phyloP scores from a whole-genome alignment of 2,797 vertebrate species.

The Propithecus perrieri region DNA sequence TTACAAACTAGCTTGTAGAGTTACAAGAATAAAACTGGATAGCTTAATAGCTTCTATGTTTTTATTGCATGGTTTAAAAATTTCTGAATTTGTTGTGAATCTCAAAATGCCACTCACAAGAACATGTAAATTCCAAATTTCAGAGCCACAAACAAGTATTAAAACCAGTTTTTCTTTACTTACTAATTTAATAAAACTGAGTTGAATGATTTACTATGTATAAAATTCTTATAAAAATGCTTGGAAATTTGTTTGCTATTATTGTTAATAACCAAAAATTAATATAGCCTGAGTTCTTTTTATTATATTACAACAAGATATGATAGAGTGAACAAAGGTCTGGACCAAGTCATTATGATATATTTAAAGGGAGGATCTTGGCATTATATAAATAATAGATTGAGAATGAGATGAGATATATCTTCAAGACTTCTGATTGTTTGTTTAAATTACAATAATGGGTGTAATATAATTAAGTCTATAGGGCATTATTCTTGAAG shows the following conservation, averaged over 20 bases:
- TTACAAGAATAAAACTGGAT: neutral
- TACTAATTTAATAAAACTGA: neutral
- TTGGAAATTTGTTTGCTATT: neutral
- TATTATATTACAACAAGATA: neutral
- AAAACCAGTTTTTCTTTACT: slow-evolving; percentile 1
- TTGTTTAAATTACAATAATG: slow-evolving; percentile 31
- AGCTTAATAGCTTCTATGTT: neutral
- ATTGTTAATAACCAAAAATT: neutral
- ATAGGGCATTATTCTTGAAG: slow-evolving; percentile 60
- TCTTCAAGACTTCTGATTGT: slow-evolving; percentile 19
- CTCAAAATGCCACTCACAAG: slow-evolving; percentile 16
- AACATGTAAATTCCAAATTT: neutral
- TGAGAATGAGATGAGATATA: neutral
- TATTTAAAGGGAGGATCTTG: neutral
- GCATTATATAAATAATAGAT: neutral
- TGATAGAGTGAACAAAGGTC: neutral
- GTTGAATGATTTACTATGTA: neutral
- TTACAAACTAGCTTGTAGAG: neutral
- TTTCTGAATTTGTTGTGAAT: slow-evolving; percentile 13
- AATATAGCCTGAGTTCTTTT: neutral
- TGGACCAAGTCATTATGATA: neutral
- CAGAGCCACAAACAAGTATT: neutral
- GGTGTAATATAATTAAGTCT: slow-evolving; percentile 65
- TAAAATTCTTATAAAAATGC: neutral
- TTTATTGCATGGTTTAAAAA: neutral